Conservation (phyloP, 1,140 invertebrate genomes). For the Macrotrachela quadricornifera region DNA sequence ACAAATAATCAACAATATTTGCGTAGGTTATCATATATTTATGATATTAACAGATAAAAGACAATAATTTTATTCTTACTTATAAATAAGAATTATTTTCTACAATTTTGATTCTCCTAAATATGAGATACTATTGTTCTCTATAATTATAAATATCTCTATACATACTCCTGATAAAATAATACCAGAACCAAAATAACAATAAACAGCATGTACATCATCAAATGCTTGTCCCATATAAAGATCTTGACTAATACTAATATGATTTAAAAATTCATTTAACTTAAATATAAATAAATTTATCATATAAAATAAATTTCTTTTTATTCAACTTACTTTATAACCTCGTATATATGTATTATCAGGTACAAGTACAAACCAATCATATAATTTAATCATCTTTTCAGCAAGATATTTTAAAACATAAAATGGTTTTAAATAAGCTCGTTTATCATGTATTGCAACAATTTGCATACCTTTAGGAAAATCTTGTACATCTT, state of each 20-base stretch:
- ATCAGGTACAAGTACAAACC: conserved; percentile 63
- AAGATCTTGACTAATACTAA: conserved; percentile 5
- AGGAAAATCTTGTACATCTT: conserved; percentile 23
- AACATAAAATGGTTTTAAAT: conserved; percentile 35
- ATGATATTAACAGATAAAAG: too few species aligned
- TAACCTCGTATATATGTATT: conserved; percentile 52
- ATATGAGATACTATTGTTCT: too few species aligned
- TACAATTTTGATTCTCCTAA: too few species aligned
- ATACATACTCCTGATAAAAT: too few species aligned
- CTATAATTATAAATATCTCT: too few species aligned
- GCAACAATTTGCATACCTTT: conserved; percentile 32
- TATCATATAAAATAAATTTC: neutral
- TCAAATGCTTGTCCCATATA: conserved; percentile 1
- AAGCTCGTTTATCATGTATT: conserved; percentile 20
- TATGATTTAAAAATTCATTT: conserved; percentile 3
- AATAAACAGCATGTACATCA: too few species aligned
- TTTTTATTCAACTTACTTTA: conserved; percentile 15
- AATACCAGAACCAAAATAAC: too few species aligned
- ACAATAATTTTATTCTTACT: too few species aligned
- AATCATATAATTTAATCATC: conserved; percentile 65
- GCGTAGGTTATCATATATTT: too few species aligned
- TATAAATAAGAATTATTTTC: too few species aligned
- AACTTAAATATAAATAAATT: neutral
- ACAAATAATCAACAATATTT: too few species aligned
- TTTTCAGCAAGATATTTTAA: conserved; percentile 71